Percentiles rank a stretch among this genome's conserved stretches.
Evolutionary conservation across 2,797 vertebrate genomes (phyloP).

Genomic region (Gymnocypris eckloni): DNA sequence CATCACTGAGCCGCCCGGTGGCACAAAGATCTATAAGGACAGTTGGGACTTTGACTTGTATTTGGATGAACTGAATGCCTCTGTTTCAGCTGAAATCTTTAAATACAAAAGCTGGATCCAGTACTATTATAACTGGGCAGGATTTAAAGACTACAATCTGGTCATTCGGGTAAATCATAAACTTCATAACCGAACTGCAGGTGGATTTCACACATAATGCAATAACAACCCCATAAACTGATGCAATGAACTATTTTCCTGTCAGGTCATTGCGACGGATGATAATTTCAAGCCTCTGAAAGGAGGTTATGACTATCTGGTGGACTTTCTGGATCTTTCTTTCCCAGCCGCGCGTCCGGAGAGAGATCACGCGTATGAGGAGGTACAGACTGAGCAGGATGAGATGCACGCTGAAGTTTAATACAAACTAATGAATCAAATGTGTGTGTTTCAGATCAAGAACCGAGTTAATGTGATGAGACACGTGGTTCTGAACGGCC

Average conservation of each 20-base stretch:
- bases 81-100: conserved; percentile 77
- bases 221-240: background rate
- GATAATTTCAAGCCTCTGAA: conserved; percentile 73
- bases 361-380: conserved; percentile 74
- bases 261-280: conserved; percentile 80
- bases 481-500: conserved; percentile 75
- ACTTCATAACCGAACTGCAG: background rate
- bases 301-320: conserved; percentile 78
- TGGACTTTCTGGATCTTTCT: conserved; percentile 82
- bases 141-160: conserved; percentile 81
- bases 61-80: conserved; percentile 69
- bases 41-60: conserved; percentile 80
- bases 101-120: conserved; percentile 74
- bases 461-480: conserved; percentile 80
- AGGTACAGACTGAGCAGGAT: conserved; percentile 63
- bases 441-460: conserved; percentile 69
- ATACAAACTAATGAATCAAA: background rate
- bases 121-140: conserved; percentile 85
- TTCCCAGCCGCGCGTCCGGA: conserved; percentile 76
- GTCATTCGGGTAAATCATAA: conserved; percentile 77
- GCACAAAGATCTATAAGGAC: conserved; percentile 78
- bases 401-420: too few species aligned
- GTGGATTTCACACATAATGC: background rate
- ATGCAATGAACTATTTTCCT: background rate
- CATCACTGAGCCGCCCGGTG: conserved; percentile 71